These are phyloP conservation scores for Nannobrachium achirus DNA, from an alignment of 2,113 vertebrate genomes.

Conservation along the genomic window DNA sequence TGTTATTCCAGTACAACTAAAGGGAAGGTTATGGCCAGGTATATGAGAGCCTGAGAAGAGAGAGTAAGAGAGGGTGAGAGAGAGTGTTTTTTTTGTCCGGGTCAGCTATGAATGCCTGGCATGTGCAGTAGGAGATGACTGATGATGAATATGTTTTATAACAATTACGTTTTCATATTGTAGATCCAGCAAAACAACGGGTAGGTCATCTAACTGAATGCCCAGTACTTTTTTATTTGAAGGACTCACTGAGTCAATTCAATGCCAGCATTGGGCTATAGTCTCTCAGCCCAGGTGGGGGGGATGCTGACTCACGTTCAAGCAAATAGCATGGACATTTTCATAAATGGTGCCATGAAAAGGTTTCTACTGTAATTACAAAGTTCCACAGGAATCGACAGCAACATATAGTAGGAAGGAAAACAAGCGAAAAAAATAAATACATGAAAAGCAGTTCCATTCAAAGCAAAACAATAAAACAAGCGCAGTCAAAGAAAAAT, in stretches of 20 bases:
- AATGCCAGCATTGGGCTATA: slow-evolving; percentile 70
- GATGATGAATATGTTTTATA: slow-evolving; percentile 37
- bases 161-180: slow-evolving; percentile 42
- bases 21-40: slow-evolving; percentile 57
- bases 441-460: slow-evolving; percentile 64
- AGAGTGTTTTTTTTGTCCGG: slow-evolving; percentile 53
- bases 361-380: slow-evolving; percentile 70
- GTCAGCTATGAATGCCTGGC: slow-evolving; percentile 45
- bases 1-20: slow-evolving; percentile 66
- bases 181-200: slow-evolving; percentile 53
- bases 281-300: slow-evolving; percentile 66
- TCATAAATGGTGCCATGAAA: slow-evolving; percentile 62
- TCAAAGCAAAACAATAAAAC: slow-evolving; percentile 74
- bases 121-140: slow-evolving; percentile 41
- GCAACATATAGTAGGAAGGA: slow-evolving; percentile 68
- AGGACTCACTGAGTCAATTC: slow-evolving; percentile 76
- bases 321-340: slow-evolving; percentile 66
- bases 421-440: slow-evolving; percentile 60
- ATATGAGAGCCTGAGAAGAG: slow-evolving; percentile 74
- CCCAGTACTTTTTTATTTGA: slow-evolving; percentile 45
- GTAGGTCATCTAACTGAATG: slow-evolving; percentile 51
- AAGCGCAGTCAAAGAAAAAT: slow-evolving; percentile 63
- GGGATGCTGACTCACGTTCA: slow-evolving; percentile 63
- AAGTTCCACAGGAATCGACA: slow-evolving; percentile 75
- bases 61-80: slow-evolving; percentile 17